Base-by-base conservation (phyloP, 2,113 vertebrate species). In the Crocuta crocuta region DNA sequence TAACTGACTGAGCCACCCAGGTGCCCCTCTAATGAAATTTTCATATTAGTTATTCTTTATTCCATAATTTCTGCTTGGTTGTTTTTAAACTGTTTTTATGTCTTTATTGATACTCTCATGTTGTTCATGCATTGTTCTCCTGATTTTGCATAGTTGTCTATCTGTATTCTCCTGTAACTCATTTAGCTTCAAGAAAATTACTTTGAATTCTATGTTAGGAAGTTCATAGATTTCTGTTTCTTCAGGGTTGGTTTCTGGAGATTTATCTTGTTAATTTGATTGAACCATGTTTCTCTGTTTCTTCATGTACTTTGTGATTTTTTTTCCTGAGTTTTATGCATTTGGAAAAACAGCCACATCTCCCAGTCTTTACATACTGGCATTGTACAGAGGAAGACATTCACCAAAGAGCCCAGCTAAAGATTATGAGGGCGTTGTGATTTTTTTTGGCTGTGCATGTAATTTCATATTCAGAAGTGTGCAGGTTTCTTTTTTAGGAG, bases 391-490 rank as follows among this genome's bases (percentile, higher is more conserved):
- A 76, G 73, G 73, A 76, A 76, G 43, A 48, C 43, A 45, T 76
- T 76, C 73, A 76, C 43, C 24, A 76, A 76, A 76, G 24, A 76
- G 43, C 43, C 73, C 73, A 76, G 73, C 43, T 76, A 48, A 23
- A 76, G 43, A 76, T 9, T 48, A 43, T 76, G 26, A 76, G 43
- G 43, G 26, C 48, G 28, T 76, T 13, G 45, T 76, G 26, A 76
- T 26, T 86, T 89, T 66, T 92, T 63, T 71, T 81, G n/a, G 70
- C 8, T 94, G 39, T 66, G 43, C 4, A 39, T 43, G 7, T 65
- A 79, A 73, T 55, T 92, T 93, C 23, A 68, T 61, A 93, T n/a
- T 81, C 48, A 95, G 78, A 83, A 33, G 31, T 81, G 70, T 95
- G 28, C 21, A 19, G 1, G 6, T 70, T 80, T 81, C 28, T 71